These are phyloP conservation scores for Amphiura filiformis DNA, from an alignment of 35 echinoderm and acorn worm species.

Conservation along the genomic window DNA sequence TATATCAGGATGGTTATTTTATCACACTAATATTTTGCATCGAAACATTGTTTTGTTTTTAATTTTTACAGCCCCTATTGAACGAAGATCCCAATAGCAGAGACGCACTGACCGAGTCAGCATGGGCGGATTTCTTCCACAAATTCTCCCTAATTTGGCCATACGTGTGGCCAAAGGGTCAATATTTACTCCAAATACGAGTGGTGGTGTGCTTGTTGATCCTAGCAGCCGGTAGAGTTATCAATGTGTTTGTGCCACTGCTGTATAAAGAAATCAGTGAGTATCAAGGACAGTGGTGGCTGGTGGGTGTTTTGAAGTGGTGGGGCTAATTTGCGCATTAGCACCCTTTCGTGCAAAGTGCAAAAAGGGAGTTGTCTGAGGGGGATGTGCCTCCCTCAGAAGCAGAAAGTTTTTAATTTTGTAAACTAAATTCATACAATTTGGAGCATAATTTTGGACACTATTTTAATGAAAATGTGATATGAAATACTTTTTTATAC, in stretches of 20 bases:
- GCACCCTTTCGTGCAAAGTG: not conserved
- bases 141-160: slow-evolving; percentile 84
- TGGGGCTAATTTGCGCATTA: not conserved
- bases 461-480: too few relatives aligned
- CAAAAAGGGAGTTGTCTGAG: too few relatives aligned
- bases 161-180: slow-evolving; percentile 89
- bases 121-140: slow-evolving; percentile 65
- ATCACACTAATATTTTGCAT: not conserved
- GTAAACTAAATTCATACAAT: too few relatives aligned
- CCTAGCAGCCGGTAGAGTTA: slow-evolving; percentile 57
- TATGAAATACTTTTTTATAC: too few relatives aligned
- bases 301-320: not conserved
- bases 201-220: slow-evolving; percentile 80
- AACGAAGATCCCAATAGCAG: not conserved
- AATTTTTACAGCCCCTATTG: not conserved
- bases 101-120: slow-evolving; percentile 52
- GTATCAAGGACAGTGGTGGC: too few relatives aligned
- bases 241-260: slow-evolving; percentile 92
- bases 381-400: too few relatives aligned
- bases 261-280: slow-evolving; percentile 82
- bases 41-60: not conserved
- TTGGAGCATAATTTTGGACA: too few relatives aligned
- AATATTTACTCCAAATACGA: slow-evolving; percentile 60
- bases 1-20: not conserved
- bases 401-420: too few relatives aligned